Evolutionary conservation across 2,797 vertebrate genomes (phyloP).

Genomic region (Enteromius viviparus): DNA sequence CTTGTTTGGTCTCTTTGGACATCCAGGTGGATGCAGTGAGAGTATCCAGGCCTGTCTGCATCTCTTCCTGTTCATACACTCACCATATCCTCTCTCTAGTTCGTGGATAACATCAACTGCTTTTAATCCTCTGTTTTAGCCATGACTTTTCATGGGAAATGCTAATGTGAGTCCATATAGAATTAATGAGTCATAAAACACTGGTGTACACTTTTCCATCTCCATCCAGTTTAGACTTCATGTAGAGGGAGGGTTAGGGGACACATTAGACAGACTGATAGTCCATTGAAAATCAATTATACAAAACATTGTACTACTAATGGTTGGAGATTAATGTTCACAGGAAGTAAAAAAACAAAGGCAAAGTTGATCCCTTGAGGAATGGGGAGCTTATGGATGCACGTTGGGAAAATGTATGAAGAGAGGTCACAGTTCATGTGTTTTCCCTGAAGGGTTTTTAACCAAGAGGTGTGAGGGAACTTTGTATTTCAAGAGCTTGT

Average conservation of each 20-base stretch:
- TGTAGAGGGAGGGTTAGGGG: conserved; percentile 30
- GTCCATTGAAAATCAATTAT: conserved; percentile 54
- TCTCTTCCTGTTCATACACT: conserved; percentile 52
- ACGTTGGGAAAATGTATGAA: background rate
- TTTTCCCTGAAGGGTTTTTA: conserved; percentile 2
- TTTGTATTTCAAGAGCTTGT: conserved; percentile 33
- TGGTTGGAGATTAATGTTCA: conserved; percentile 36
- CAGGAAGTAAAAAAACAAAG: conserved; percentile 39
- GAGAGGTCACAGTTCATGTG: conserved; percentile 26
- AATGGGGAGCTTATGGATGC: conserved; percentile 9
- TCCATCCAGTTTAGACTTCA: conserved; percentile 34
- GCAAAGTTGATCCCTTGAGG: conserved; percentile 18
- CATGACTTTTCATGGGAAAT: conserved; percentile 51
- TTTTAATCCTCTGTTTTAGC: conserved; percentile 32
- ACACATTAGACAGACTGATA: conserved; percentile 53
- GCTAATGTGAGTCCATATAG: conserved; percentile 43
- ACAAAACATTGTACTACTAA: conserved; percentile 42
- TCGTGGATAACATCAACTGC: conserved; percentile 36
- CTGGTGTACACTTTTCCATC: conserved; percentile 36
- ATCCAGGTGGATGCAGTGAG: conserved; percentile 47
- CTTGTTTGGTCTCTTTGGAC: conserved; percentile 43
- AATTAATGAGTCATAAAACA: conserved; percentile 54
- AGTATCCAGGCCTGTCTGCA: conserved; percentile 46
- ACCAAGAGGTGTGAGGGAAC: conserved; percentile 7
- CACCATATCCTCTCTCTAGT: conserved; percentile 31